Percentiles rank a stretch among this genome's conserved stretches.
phyloP scores from a whole-genome alignment of 2,888 invertebrate species.

The Sabellastarte sp. region DNA sequence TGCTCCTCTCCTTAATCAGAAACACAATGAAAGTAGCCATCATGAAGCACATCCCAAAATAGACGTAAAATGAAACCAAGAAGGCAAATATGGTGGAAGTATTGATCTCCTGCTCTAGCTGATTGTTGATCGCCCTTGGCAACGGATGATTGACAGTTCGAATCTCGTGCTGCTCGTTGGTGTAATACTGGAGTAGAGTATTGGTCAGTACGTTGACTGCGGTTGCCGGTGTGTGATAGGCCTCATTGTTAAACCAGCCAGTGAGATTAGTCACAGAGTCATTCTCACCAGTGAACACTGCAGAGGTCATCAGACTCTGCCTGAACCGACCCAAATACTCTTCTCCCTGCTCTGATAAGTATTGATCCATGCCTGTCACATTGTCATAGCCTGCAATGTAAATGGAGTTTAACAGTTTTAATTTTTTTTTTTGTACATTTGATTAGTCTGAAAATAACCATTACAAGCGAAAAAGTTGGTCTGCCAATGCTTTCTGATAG shows the following conservation, averaged over 20 bases:
- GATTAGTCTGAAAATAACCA: too few species aligned
- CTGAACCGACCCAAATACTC: background rate
- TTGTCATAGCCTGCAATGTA: too few species aligned
- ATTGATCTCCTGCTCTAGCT: slow-evolving; percentile 8
- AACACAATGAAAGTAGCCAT: slow-evolving; percentile 42
- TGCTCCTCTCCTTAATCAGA: slow-evolving; percentile 42
- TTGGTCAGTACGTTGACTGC: slow-evolving; percentile 63
- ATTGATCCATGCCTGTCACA: background rate
- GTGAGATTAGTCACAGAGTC: background rate
- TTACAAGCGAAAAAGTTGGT: too few species aligned
- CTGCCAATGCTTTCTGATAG: too few species aligned
- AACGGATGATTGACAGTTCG: background rate
- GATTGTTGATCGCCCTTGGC: background rate
- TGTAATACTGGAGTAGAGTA: slow-evolving; percentile 29
- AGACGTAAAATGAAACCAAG: slow-evolving; percentile 19
- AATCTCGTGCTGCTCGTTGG: background rate
- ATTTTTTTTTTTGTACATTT: too few species aligned
- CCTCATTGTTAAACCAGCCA: slow-evolving; percentile 79
- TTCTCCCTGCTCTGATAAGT: background rate
- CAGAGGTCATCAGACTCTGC: background rate
- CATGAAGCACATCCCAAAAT: slow-evolving; percentile 53
- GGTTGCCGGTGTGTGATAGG: slow-evolving; percentile 72
- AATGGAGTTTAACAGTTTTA: too few species aligned
- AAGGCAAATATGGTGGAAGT: slow-evolving; percentile 15
- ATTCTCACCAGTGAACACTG: background rate